A percentile compares a stretch with the other conserved stretches of the same genome.
phyloP scores from a whole-genome alignment of 2,797 vertebrate species.

The Chrysocyon brachyurus region DNA sequence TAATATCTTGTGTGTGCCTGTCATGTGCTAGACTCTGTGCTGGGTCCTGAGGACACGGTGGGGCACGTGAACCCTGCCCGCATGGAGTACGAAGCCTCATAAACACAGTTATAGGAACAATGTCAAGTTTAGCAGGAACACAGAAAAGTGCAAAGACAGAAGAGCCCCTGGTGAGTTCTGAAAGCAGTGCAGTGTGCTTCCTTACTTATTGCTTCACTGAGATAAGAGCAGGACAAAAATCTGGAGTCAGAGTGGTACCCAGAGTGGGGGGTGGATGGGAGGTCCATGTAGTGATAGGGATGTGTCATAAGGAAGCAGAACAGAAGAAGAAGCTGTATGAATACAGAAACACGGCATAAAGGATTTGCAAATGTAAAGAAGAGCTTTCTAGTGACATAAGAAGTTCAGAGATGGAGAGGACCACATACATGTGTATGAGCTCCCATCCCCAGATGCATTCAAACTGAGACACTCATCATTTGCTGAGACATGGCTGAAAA shows the following conservation, averaged over 20 bases:
- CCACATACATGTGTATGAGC: neutral
- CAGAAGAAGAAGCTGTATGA: neutral
- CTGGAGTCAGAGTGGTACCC: neutral
- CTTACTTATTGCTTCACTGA: neutral
- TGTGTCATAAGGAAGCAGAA: neutral
- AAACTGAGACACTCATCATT: neutral
- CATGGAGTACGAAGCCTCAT: neutral
- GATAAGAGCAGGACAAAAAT: neutral
- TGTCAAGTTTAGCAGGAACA: neutral
- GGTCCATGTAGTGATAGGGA: too few relatives aligned
- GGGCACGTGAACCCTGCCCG: neutral
- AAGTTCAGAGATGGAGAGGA: neutral
- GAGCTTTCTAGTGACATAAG: neutral
- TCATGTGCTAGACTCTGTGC: neutral
- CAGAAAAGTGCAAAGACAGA: neutral
- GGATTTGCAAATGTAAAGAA: neutral
- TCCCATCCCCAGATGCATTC: neutral
- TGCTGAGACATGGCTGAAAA: neutral
- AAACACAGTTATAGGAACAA: neutral
- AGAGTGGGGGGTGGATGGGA: neutral
- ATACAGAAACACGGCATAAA: neutral
- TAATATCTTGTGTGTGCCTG: accelerated
- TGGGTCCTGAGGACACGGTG: neutral
- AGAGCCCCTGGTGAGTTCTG: neutral
- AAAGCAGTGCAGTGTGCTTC: neutral